Base-by-base conservation (phyloP, 2,797 vertebrate species). In the Urophycis tenuis region DNA sequence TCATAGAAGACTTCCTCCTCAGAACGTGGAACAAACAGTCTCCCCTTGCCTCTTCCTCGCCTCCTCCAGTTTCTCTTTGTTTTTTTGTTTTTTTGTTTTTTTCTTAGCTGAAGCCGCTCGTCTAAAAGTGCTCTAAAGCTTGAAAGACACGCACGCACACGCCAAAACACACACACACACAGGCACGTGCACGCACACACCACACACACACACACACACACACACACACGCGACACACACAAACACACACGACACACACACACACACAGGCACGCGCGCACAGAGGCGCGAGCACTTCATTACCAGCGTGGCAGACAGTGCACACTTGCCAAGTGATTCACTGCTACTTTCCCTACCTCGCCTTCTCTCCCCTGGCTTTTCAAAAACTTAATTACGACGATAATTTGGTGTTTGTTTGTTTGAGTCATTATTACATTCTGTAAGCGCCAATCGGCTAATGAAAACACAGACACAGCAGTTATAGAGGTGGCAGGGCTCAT, bases 381-480 rank as follows among this genome's bases (percentile, higher is more conserved):
- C 75, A 85, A 82, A 77, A 84, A 87, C 87, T 88, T 91, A 87
- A 90, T 88, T 87, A 87, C 72, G 45, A 78, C 7, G 17, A 90
- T 88, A 85, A 89, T 88, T 90, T 86, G 79, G 78, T 82, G 85
- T 90, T 91, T 83, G 77, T 83, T 36, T 89, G 79, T 88, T 89
- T 79, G 78, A 80, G 81, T 74, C 80, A 67, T 83, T 81, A 81
- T 81, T 85, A 78, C 75, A 75, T 80, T 83, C 77, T 80, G 71
- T 77, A 78, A 79, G 74, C 80, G 64, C 70, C 11, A 72, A 83
- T 83, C 83, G 81, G 75, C 82, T 84, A 87, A 88, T 88, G 77
- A 86, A 90, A 88, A 83, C 75, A 74, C 73, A 78, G 72, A 73
- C 77, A 76, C 31, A 39, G 79, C 76, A 73, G 80, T 81, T 72